A percentile compares a stretch with the other conserved stretches of the same genome.
phyloP scores from a whole-genome alignment of 2,113 vertebrate species.

The Malurus cyaneus region DNA sequence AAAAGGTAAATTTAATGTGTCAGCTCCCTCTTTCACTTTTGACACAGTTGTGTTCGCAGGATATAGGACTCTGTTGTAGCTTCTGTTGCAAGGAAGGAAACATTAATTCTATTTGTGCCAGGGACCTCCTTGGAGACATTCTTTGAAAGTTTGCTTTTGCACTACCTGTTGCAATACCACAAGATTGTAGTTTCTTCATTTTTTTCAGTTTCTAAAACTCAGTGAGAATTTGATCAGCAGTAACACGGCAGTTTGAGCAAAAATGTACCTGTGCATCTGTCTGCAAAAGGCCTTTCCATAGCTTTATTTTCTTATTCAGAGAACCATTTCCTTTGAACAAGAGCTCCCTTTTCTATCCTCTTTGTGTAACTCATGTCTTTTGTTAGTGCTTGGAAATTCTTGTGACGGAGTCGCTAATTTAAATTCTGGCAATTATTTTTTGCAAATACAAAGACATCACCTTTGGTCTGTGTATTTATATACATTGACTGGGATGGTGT shows the following conservation, averaged over 20 bases:
- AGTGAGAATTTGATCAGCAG: background rate
- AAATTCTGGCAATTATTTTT: background rate
- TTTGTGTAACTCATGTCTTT: background rate
- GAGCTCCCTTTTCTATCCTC: background rate
- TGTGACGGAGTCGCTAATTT: background rate
- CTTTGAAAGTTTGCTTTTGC: background rate
- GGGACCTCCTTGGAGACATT: background rate
- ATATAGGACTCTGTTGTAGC: background rate
- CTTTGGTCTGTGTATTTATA: background rate
- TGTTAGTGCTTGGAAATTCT: background rate
- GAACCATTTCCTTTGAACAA: background rate
- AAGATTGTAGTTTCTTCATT: background rate
- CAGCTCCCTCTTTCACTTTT: background rate
- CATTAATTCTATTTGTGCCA: background rate
- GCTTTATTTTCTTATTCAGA: background rate
- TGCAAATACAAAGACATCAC: background rate
- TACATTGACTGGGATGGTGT: background rate
- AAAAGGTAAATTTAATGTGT: background rate
- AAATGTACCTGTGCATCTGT: background rate
- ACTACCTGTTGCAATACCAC: background rate
- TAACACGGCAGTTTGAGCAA: background rate
- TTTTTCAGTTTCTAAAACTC: background rate
- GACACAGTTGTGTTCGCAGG: background rate
- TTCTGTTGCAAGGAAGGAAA: background rate
- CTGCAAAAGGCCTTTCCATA: background rate